Conservation (phyloP, 2,797 vertebrate genomes). For the Sebastes nivosus region DNA sequence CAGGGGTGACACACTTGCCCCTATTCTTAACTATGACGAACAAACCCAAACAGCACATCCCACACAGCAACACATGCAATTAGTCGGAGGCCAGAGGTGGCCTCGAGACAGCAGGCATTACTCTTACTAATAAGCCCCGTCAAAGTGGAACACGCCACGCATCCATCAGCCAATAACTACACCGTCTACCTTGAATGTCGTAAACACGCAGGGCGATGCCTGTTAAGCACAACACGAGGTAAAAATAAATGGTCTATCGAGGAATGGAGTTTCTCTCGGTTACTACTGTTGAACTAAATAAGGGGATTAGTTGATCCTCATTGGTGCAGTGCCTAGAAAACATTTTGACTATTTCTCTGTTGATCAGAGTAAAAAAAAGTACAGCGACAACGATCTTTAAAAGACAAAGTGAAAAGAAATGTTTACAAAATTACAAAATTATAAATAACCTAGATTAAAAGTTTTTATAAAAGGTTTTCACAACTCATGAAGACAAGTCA, state of each 20-base stretch:
- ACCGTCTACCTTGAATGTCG: conserved; percentile 6
- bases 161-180: conserved; percentile 55
- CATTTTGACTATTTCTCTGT: not conserved
- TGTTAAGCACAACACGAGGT: conserved; percentile 15
- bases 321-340: not conserved
- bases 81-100: conserved; percentile 31
- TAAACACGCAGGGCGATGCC: not conserved
- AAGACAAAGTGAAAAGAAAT: too few relatives aligned
- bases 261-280: not conserved
- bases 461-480: not conserved
- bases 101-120: conserved; percentile 50
- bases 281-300: not conserved
- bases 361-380: not conserved
- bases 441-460: not conserved
- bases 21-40: conserved; percentile 42
- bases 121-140: conserved; percentile 69
- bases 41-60: conserved; percentile 41
- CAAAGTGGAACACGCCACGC: conserved; percentile 28
- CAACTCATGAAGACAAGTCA: not conserved
- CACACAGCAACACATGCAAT: conserved; percentile 44
- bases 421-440: fast-evolving
- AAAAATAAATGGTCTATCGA: conserved; percentile 18
- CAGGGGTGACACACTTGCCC: not conserved
- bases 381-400: not conserved
- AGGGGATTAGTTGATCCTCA: too few relatives aligned